These are phyloP conservation scores for Antennarius striatus DNA, from an alignment of 2,113 vertebrate genomes.

Conservation along the genomic window DNA sequence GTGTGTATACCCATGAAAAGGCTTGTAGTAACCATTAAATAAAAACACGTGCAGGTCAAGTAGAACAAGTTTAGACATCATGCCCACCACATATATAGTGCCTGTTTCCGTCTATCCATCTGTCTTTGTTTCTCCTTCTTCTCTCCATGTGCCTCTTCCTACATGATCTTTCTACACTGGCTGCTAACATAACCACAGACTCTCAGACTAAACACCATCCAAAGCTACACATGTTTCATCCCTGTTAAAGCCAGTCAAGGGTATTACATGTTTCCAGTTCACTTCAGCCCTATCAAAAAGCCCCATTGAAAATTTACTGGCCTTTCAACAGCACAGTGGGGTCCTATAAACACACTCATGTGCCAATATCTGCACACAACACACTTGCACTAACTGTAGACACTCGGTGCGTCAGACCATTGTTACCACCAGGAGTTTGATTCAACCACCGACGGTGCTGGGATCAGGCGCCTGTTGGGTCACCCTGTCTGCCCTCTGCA, in stretches of 20 bases:
- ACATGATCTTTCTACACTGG: conserved; percentile 13
- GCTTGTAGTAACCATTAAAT: too few relatives aligned
- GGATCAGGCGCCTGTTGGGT: conserved; percentile 36
- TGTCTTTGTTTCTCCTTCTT: background rate
- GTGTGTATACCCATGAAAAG: too few relatives aligned
- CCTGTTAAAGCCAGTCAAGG: conserved; percentile 55
- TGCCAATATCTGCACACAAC: conserved; percentile 1
- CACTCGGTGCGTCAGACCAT: background rate
- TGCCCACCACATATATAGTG: too few relatives aligned
- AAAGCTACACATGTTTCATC: conserved; percentile 30
- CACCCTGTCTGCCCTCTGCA: conserved; percentile 15
- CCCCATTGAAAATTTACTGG: conserved; percentile 54
- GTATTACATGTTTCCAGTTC: conserved; percentile 53
- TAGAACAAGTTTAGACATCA: too few relatives aligned
- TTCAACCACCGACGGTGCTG: conserved; percentile 1
- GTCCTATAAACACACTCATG: conserved; percentile 32
- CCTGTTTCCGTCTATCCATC: background rate
- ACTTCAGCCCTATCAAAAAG: conserved; percentile 55
- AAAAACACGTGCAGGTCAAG: too few relatives aligned
- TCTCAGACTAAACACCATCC: conserved; percentile 40
- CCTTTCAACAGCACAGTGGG: conserved; percentile 41
- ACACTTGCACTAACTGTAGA: conserved; percentile 6
- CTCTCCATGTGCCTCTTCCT: background rate
- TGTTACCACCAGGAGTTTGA: conserved; percentile 12
- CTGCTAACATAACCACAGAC: conserved; percentile 8